A percentile compares a stretch with the other conserved stretches of the same genome.
phyloP scores from a whole-genome alignment of 2,113 vertebrate species.

The Microcebus tavaratra region DNA sequence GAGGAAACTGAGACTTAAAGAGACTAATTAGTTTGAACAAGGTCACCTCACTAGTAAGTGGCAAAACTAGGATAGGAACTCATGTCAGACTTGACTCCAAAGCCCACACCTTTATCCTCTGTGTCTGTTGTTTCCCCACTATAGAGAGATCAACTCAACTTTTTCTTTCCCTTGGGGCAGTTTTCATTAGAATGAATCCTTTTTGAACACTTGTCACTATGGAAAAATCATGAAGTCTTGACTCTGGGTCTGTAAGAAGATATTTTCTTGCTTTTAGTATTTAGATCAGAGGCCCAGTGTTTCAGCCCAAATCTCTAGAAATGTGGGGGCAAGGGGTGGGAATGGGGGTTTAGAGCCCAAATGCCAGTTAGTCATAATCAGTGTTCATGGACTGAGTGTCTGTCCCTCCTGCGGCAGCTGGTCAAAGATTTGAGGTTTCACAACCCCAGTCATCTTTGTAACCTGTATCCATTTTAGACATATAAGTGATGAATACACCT shows the following conservation, averaged over 20 bases:
- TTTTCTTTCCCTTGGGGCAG: neutral
- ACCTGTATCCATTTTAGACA: constrained; percentile 16
- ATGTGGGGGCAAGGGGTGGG: neutral
- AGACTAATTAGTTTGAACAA: neutral
- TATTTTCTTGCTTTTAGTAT: neutral
- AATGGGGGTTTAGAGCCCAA: neutral
- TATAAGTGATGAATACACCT: neutral
- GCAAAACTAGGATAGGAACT: constrained; percentile 4
- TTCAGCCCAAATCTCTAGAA: neutral
- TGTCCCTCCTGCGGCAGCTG: neutral
- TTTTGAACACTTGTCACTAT: neutral
- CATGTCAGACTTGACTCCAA: neutral
- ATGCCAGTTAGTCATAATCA: neutral
- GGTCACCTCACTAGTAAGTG: neutral
- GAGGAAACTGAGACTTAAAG: constrained; percentile 18
- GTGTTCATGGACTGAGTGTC: neutral
- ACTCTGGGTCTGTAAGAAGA: neutral
- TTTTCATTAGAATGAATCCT: constrained; percentile 38
- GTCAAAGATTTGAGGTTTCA: neutral
- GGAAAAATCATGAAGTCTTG: constrained; percentile 33
- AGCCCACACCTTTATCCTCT: neutral
- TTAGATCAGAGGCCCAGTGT: neutral
- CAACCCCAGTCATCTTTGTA: constrained; percentile 8
- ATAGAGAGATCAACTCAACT: neutral
- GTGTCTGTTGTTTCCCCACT: neutral